Base-by-base conservation (phyloP, 2,888 invertebrate species). In the Folsomia manolachei region DNA sequence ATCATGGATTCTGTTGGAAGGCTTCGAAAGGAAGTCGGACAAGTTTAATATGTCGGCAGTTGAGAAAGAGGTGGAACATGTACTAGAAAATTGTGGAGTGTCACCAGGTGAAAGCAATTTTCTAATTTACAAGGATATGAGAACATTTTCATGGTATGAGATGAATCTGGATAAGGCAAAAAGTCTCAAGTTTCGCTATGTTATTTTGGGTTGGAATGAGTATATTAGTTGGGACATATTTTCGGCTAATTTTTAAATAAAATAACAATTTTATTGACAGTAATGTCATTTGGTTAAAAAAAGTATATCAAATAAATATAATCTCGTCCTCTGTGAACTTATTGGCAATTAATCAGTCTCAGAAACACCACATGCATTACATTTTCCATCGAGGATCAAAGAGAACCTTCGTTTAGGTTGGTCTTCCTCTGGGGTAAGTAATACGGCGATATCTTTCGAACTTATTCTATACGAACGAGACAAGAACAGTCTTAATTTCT, bases 141-240 rank as follows among this genome's bases (percentile, higher is more conserved):
- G 52, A 21, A 52, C 52, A 1, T 39, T 56, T 7, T 26, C 51
- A 1, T 71, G 71, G 71, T 21, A 51, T 1, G 56, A 26, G n/a
- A 39, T 39, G 39, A 14, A 39, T 39, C 39, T 39, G 19, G 19
- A 19, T 18, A n/a, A 27, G n/a, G 23, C 2, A 24, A 52, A 67
- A 27, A 60, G 11, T 0, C 27, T 71, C 7, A n/a, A 53, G 1
- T 56, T 68, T 19, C 52, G 71, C 2, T 71, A 68, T 68, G 18
- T 53, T 11, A 53, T 67, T 2, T 56, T 71, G 4, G 71, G 71
- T 0, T 71, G 71, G 71, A 67, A 71, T 62, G 67, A 71, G 27
- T 71, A 71, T 62, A 68, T 71, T 21, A 68, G 67, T 9, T 39
- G 19, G 25, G 27, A 71, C 18, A 25, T 27, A 18, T 71, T 67